phyloP scores from a whole-genome alignment of 2,113 vertebrate species.

The Varanus komodoensis region DNA sequence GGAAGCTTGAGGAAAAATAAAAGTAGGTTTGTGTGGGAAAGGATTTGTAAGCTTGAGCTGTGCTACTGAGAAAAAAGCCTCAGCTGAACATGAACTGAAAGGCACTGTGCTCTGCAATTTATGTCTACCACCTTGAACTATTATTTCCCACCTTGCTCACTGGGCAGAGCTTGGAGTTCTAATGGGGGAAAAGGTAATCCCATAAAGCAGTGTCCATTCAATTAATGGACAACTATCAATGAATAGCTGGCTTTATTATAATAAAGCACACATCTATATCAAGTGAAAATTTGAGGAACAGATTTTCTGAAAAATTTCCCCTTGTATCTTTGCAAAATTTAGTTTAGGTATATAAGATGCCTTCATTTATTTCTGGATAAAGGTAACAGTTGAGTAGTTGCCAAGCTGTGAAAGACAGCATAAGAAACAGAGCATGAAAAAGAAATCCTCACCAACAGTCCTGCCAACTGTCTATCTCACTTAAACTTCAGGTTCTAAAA shows the following conservation, averaged over 20 bases:
- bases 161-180: no score
- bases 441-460: not conserved
- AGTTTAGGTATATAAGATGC: not conserved
- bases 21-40: no score
- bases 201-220: no score
- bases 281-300: not conserved
- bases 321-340: not conserved
- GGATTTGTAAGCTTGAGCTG: not conserved
- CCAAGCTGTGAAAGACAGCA: not conserved
- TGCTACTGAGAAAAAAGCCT: not conserved
- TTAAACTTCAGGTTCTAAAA: not conserved
- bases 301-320: not conserved
- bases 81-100: no score
- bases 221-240: not conserved
- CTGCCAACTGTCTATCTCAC: not conserved
- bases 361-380: not conserved
- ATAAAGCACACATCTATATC: constrained; percentile 22
- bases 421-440: not conserved
- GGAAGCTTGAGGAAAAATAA: no score
- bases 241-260: not conserved
- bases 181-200: no score
- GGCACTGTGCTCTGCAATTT: no score
- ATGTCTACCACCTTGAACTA: no score
- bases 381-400: not conserved
- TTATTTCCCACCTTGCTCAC: no score